phyloP scores from a whole-genome alignment of 2,888 invertebrate species.

The Argyra leucocephala region DNA sequence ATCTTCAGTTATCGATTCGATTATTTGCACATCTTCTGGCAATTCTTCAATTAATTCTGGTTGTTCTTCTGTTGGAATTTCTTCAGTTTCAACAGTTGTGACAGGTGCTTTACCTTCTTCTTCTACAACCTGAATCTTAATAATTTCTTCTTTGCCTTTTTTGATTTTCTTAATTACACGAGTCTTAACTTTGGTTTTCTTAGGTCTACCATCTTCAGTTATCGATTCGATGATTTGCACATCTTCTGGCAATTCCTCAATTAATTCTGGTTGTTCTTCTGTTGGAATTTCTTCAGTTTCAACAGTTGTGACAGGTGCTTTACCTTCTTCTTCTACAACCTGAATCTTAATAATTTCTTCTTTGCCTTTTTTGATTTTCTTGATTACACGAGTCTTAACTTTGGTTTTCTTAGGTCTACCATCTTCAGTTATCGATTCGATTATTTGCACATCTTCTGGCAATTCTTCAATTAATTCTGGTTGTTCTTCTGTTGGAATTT shows the following conservation, averaged over 20 bases:
- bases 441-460: conserved; percentile 34
- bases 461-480: conserved; percentile 21
- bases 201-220: conserved; percentile 30
- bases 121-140: conserved; percentile 38
- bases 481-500: conserved; percentile 24
- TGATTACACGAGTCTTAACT: conserved; percentile 34
- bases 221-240: conserved; percentile 22
- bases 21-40: conserved; percentile 25
- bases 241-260: conserved; percentile 24
- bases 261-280: conserved; percentile 29
- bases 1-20: conserved; percentile 22
- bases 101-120: conserved; percentile 38
- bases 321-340: conserved; percentile 34
- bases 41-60: conserved; percentile 22
- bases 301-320: conserved; percentile 26
- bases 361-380: conserved; percentile 33
- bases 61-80: conserved; percentile 21
- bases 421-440: conserved; percentile 34
- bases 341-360: conserved; percentile 34
- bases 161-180: conserved; percentile 35
- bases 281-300: conserved; percentile 26
- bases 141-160: conserved; percentile 38
- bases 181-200: conserved; percentile 29
- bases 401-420: conserved; percentile 31
- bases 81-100: conserved; percentile 29